phyloP scores from a whole-genome alignment of 1,140 invertebrate genomes.

The Drosophila punjabiensis region DNA sequence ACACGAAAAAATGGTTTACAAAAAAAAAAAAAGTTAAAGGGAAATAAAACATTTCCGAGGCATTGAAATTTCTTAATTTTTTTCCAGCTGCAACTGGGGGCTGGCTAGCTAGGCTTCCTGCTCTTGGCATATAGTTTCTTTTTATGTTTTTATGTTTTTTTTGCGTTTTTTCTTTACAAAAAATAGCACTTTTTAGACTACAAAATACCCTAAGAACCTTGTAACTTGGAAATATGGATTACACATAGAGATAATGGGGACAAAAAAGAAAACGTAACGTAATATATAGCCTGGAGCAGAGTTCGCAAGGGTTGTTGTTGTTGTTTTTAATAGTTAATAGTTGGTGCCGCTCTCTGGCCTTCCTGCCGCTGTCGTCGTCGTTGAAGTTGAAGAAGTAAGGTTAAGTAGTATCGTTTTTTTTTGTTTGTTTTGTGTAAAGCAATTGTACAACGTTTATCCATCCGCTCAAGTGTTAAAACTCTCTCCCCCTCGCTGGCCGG shows the following conservation, averaged over 20 bases:
- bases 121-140: conserved; percentile 22
- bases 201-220: conserved; percentile 74
- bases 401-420: conserved; percentile 23
- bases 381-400: conserved; percentile 1
- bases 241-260: conserved; percentile 51
- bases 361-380: conserved; percentile 6
- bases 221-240: conserved; percentile 64
- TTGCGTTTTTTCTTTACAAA: conserved; percentile 4
- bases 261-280: conserved; percentile 41
- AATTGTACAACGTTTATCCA: conserved; percentile 45
- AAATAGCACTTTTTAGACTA: conserved; percentile 68
- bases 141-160: not conserved
- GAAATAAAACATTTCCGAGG: conserved; percentile 26
- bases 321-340: conserved; percentile 32
- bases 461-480: conserved; percentile 37
- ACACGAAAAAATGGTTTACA: conserved; percentile 30
- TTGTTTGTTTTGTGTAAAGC: conserved; percentile 31
- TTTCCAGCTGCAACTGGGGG: conserved; percentile 19
- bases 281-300: conserved; percentile 47
- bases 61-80: conserved; percentile 28
- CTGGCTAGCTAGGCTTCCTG: conserved; percentile 44
- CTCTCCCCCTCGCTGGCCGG: not conserved
- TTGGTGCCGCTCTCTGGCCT: not conserved
- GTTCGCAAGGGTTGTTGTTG: conserved; percentile 30
- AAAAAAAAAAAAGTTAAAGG: not conserved